phyloP scores from a whole-genome alignment of 2,113 vertebrate genomes.

The Tenebrosternarchus preto region DNA sequence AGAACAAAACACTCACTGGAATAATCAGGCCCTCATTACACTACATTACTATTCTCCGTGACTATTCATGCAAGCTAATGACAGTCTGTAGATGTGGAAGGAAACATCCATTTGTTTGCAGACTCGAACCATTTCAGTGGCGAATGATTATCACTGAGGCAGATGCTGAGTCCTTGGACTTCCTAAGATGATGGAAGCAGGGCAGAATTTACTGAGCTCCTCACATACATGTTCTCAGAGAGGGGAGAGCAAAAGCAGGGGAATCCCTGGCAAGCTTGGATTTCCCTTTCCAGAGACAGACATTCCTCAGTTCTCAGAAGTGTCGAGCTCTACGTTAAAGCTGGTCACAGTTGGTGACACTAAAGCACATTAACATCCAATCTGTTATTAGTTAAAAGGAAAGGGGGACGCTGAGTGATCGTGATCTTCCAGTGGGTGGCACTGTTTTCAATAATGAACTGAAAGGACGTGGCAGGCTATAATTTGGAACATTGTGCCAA shows the following conservation, averaged over 20 bases:
- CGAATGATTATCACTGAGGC: not conserved
- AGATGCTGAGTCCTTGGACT: not conserved
- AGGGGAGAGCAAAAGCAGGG: no score
- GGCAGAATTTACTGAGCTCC: not conserved
- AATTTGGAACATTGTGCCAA: not conserved
- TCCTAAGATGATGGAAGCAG: not conserved
- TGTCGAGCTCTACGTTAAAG: constrained; percentile 52
- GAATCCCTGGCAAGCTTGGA: no score
- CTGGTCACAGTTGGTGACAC: constrained; percentile 56
- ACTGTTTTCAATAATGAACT: constrained; percentile 11
- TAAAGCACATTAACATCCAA: constrained; percentile 58
- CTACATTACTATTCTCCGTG: not conserved
- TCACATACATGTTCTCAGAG: not conserved
- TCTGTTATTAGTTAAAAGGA: constrained; percentile 53
- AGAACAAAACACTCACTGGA: not conserved
- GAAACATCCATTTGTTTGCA: not conserved
- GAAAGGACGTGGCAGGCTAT: not conserved
- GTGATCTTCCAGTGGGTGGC: constrained; percentile 32
- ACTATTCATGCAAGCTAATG: constrained; percentile 15
- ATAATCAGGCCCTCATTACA: not conserved
- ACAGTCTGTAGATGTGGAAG: constrained; percentile 5
- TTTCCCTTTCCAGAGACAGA: no score
- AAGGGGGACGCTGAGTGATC: constrained; percentile 48
- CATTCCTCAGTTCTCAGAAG: constrained; percentile 49
- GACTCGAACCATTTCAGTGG: not conserved